Conservation (phyloP, 1,140 invertebrate species). For the Papilio machaon region DNA sequence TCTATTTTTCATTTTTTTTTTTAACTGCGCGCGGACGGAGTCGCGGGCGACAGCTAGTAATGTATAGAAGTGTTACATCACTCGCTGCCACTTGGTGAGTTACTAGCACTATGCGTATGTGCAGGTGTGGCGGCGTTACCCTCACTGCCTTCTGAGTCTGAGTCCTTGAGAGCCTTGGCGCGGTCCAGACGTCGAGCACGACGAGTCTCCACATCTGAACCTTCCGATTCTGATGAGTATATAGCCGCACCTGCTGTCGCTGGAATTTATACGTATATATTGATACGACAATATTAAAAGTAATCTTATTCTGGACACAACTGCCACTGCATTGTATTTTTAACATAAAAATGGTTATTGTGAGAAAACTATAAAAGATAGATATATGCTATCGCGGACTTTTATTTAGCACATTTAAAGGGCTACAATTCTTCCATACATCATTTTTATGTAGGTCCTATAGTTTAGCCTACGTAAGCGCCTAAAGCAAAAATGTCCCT, state of each 20-base stretch:
- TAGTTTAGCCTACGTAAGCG: no score
- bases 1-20: no score
- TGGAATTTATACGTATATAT: conserved; percentile 43
- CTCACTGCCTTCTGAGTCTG: conserved; percentile 85
- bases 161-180: conserved; percentile 93
- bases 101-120: conserved; percentile 55
- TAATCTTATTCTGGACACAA: neutral
- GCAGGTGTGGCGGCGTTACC: conserved; percentile 54
- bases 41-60: no score
- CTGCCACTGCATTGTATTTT: no score
- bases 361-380: no score
- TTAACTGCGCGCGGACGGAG: no score
- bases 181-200: conserved; percentile 89
- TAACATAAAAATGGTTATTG: no score
- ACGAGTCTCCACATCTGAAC: conserved; percentile 91
- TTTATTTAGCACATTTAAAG: no score
- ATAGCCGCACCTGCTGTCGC: conserved; percentile 86
- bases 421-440: no score
- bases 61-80: conserved; percentile 6
- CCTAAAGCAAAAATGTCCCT: no score
- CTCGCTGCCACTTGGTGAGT: conserved; percentile 60
- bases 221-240: conserved; percentile 96
- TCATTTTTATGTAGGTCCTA: no score
- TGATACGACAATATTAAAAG: neutral
- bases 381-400: no score